Evolutionary conservation across 2,113 vertebrate genomes (phyloP), one percentile per base, ranked within the genome.

Genomic region (Trogon surrucura): DNA sequence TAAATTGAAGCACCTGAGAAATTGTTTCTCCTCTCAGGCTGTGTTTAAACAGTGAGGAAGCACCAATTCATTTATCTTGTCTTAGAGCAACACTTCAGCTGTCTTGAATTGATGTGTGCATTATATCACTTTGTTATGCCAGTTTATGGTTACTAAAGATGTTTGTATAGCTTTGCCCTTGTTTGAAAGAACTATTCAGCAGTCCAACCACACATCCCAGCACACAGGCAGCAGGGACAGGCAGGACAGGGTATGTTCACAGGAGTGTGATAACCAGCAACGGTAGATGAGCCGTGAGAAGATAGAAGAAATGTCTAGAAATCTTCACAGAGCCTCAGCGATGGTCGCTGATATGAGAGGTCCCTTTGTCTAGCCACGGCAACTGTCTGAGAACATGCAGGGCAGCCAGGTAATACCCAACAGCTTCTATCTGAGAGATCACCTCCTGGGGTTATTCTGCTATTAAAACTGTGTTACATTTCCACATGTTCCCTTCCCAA

Each of bases 261-360:
- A 1, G 17, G 30, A 44, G 20, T 41, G 34, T n/a, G 51, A 22
- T 30, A 69, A 69, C 11, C 1, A 3, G 58, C 41, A 92, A 9
- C 6, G 14, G 32, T 27, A 89, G n/a, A 21, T 69, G 44, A 65
- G 34, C 23, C 61, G 6, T 18, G 58, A 7, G 36, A 72, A 86
- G 54, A 50, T 8, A 73, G 36, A 73, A 69, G 27, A 8, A 77
- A 54, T 73, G n/a, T 51, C 80, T 45, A 30, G 70, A 92, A 91
- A 36, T 47, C 48, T 79, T 87, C 32, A 44, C 0, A 0, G 4
- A 74, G 4, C 11, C 2, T 1, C 27, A 66, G 15, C 2, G 5
- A 26, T 13, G 10, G 23, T 21, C 27, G 36, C 34, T 29, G 22
- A 27, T 22, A 53, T 0, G 11, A 80, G 6, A 70, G 4, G 6